Conservation (phyloP, 2,888 invertebrate genomes). For the Sesamia inferens region DNA sequence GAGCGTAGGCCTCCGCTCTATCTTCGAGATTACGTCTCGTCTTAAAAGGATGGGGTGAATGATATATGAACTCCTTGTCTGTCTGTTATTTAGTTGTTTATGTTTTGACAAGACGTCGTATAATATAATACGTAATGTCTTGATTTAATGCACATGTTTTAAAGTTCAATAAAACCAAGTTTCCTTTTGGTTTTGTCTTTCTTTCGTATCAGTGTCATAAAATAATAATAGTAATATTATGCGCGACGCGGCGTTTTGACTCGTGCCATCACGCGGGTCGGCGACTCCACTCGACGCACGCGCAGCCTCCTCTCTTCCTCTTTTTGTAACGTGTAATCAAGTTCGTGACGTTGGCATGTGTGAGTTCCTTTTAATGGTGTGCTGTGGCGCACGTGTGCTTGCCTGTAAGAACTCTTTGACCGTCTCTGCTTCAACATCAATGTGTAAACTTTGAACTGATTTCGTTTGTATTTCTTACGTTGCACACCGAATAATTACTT, state of each 20-base stretch:
- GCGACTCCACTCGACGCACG: slow-evolving; percentile 83
- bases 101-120: too few relatives aligned
- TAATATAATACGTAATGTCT: too few relatives aligned
- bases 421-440: slow-evolving; percentile 55
- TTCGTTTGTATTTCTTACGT: slow-evolving; percentile 68
- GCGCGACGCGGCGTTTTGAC: slow-evolving; percentile 75
- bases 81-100: too few relatives aligned
- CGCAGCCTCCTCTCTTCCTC: slow-evolving; percentile 88
- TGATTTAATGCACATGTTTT: too few relatives aligned
- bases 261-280: slow-evolving; percentile 87
- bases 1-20: too few relatives aligned
- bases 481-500: slow-evolving; percentile 39
- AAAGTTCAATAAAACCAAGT: too few relatives aligned
- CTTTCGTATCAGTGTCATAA: too few relatives aligned
- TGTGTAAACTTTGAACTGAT: slow-evolving; percentile 63
- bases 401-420: slow-evolving; percentile 62
- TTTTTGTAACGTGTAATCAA: slow-evolving; percentile 86
- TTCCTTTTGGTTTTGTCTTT: too few relatives aligned
- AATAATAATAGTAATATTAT: slow-evolving; percentile 66
- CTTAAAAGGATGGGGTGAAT: too few relatives aligned
- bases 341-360: slow-evolving; percentile 73
- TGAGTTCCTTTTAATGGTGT: slow-evolving; percentile 72
- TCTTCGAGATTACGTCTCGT: too few relatives aligned
- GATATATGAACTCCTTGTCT: too few relatives aligned
- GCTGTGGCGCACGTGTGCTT: slow-evolving; percentile 72